Conservation (phyloP, 2,888 invertebrate genomes). For the Parnassius apollo region DNA sequence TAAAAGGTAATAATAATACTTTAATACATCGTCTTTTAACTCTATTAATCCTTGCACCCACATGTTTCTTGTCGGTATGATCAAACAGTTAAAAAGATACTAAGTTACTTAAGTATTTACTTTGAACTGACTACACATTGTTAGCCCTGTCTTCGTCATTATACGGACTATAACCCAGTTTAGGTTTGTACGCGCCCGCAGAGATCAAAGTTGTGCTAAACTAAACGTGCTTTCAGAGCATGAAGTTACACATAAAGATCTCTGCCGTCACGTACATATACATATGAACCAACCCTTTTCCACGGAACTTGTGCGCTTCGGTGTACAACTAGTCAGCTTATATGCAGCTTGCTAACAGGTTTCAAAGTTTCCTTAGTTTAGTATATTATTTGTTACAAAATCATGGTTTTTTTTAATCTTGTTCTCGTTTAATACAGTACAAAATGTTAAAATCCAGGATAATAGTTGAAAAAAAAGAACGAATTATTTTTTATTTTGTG, state of each 20-base stretch:
- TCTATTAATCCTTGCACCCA: too few relatives aligned
- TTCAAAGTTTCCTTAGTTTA: too few relatives aligned
- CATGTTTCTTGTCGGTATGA: too few relatives aligned
- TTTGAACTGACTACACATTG: constrained; percentile 6
- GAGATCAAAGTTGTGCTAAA: constrained; percentile 43
- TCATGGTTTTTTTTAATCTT: too few relatives aligned
- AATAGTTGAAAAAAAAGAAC: too few relatives aligned
- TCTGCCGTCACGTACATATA: neutral
- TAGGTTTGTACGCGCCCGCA: constrained; percentile 32
- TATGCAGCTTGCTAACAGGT: neutral
- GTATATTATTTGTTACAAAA: too few relatives aligned
- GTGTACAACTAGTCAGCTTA: neutral
- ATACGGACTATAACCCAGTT: constrained; percentile 38
- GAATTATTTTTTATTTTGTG: too few relatives aligned
- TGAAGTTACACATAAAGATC: constrained; percentile 30
- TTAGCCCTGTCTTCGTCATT: constrained; percentile 27
- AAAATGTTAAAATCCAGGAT: too few relatives aligned
- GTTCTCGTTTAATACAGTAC: too few relatives aligned
- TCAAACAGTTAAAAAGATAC: neutral
- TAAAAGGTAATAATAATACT: too few relatives aligned
- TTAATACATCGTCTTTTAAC: too few relatives aligned
- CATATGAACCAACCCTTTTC: constrained; percentile 2
- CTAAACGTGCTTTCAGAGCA: constrained; percentile 37
- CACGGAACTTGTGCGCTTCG: neutral
- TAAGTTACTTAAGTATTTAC: neutral